Evolutionary conservation across 2,797 vertebrate species (phyloP), one percentile per base, ranked within the genome.

Genomic region (Sandelia bainsii): DNA sequence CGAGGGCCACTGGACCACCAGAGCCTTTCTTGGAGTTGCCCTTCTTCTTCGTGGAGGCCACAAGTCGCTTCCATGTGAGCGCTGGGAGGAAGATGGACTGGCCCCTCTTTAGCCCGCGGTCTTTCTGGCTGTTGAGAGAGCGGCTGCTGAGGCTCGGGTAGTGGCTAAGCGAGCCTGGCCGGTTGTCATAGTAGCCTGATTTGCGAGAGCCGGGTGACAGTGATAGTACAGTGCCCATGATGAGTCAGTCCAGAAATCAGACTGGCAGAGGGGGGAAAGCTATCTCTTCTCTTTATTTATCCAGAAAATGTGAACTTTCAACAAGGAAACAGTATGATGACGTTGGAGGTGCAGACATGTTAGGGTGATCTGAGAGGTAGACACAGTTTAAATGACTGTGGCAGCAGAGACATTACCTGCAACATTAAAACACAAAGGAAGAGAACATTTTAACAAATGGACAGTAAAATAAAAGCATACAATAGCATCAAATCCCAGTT

Each of bases 41-140:
- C 22, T 92, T 93, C 82, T 94, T 96, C 89, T 95, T 95, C 14
- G 95, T 95, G 2, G 95, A 95, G 40, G 95, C 94, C 67, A 96
- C 95, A 40, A 96, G 91, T 1, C 95, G 92, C 69, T 96, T 96
- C 95, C 95, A 96, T 0, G 95, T 95, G 45, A 96, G 92, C 0
- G 93, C 94, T 0, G 95, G 95, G 6, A 96, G 93, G 72, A 96
- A 93, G 71, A 96, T 93, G 73, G 95, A 95, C 74, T 94, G 94
- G 20, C 93, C 93, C 2, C 93, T 83, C 81, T 93, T 94, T 34
- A 94, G 82, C 23, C 85, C 81, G 2, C 90, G 93, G 5, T 95
- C 95, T 14, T 94, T 94, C 77, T 93, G 94, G 57, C 88, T 83
- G 85, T 92, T 93, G 23, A 94, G 92, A 0, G 93, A 93, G 62